These are phyloP conservation scores for Eupeodes corollae DNA, from an alignment of 1,140 invertebrate species.

Conservation along the genomic window DNA sequence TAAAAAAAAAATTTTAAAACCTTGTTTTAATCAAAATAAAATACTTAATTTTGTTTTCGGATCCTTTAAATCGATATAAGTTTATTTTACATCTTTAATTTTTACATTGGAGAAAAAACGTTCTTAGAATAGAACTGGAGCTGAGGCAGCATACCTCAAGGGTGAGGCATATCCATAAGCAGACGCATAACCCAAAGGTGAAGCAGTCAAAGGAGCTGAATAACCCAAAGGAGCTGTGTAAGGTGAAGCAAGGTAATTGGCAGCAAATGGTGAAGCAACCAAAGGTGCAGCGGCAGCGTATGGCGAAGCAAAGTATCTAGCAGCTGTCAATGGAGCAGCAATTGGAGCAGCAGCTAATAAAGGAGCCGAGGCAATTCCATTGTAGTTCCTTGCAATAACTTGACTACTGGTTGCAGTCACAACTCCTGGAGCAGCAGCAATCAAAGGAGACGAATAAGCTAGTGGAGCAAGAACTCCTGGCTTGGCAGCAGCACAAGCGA, in stretches of 20 bases:
- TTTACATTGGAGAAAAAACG: no score
- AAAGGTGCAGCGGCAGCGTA: neutral
- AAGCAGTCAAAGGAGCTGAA: neutral
- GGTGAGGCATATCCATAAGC: neutral
- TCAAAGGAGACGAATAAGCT: neutral
- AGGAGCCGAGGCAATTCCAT: neutral
- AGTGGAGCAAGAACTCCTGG: neutral
- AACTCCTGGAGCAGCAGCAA: neutral
- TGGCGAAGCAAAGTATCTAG: neutral
- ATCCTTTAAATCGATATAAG: no score
- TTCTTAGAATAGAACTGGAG: no score
- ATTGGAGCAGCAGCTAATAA: neutral
- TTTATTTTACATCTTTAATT: no score
- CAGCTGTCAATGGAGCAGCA: neutral
- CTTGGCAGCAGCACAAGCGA: neutral
- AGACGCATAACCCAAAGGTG: neutral
- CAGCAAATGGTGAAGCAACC: neutral
- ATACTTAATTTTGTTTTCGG: no score
- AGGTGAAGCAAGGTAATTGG: neutral
- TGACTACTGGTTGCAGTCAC: neutral
- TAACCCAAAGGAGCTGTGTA: neutral
- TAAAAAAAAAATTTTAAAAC: no score
- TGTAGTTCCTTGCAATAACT: neutral
- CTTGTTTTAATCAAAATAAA: no score
- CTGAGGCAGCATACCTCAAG: no score